Evolutionary conservation across 2,113 vertebrate genomes (phyloP).

Genomic region (Atlantisia rogersi): DNA sequence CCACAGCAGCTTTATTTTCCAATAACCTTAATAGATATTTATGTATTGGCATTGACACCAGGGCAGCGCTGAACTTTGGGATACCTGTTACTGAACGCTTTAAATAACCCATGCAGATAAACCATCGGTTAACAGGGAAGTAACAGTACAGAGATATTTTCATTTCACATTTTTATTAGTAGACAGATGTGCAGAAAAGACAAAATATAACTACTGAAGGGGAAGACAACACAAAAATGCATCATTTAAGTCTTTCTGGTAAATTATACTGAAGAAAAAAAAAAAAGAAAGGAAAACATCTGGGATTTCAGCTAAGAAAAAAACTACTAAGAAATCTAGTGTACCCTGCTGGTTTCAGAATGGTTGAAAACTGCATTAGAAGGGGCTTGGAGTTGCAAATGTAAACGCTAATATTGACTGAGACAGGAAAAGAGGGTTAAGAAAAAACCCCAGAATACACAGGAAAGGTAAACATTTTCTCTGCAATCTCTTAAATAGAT

Average conservation of each 20-base stretch:
- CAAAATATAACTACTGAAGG: constrained; percentile 80
- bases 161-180: constrained; percentile 86
- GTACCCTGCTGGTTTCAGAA: constrained; percentile 79
- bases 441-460: constrained; percentile 12
- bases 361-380: constrained; percentile 77
- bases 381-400: constrained; percentile 56
- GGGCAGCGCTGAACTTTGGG: background rate
- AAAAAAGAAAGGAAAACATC: constrained; percentile 51
- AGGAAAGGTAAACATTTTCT: constrained; percentile 57
- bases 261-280: constrained; percentile 75
- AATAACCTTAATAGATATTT: background rate
- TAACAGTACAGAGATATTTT: constrained; percentile 60
- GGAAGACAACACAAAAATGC: constrained; percentile 80
- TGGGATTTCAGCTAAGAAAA: constrained; percentile 74
- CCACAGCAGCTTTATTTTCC: background rate
- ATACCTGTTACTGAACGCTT: background rate
- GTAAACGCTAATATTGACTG: constrained; percentile 69
- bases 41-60: background rate
- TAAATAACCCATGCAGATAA: background rate
- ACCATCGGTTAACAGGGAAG: constrained; percentile 5
- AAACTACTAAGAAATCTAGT: constrained; percentile 74
- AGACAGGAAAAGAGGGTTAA: background rate
- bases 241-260: constrained; percentile 75
- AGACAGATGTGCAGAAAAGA: constrained; percentile 83
- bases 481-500: constrained; percentile 55